Percentiles rank a stretch among this genome's conserved stretches.
phyloP scores from a whole-genome alignment of 2,797 vertebrate genomes.

The Sebastes jordani region DNA sequence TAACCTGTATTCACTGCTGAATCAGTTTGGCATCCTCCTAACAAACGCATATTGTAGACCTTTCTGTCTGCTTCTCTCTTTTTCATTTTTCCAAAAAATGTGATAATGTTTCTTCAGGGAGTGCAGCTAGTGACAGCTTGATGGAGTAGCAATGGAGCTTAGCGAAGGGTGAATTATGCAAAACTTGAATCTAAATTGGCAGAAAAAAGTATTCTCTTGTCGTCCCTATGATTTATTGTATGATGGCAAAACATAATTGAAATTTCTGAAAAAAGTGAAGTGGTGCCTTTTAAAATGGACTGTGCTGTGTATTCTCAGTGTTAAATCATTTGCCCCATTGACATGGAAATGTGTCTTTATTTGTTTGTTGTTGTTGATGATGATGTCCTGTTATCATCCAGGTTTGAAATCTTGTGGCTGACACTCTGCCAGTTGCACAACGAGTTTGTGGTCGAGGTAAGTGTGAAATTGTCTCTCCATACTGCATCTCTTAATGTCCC shows the following conservation, averaged over 20 bases:
- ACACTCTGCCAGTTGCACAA: slow-evolving; percentile 97
- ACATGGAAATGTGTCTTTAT: not conserved
- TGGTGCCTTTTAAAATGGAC: not conserved
- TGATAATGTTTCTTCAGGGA: too few species aligned
- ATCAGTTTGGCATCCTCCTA: too few species aligned
- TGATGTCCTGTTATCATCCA: slow-evolving; percentile 57
- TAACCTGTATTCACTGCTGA: too few species aligned
- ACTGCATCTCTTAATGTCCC: not conserved
- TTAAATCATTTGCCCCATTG: not conserved
- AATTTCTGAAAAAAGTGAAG: not conserved
- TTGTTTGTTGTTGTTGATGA: not conserved
- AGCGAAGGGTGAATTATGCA: not conserved
- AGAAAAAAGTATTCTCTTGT: not conserved
- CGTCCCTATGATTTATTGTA: not conserved
- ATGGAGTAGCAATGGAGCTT: too few species aligned
- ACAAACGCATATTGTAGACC: too few species aligned
- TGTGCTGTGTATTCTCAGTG: not conserved
- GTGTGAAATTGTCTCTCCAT: slow-evolving; percentile 26
- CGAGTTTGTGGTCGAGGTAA: slow-evolving; percentile 94
- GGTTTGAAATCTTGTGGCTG: slow-evolving; percentile 96
- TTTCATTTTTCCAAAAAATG: too few species aligned
- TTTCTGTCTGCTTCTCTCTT: too few species aligned
- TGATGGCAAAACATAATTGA: not conserved
- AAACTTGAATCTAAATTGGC: not conserved
- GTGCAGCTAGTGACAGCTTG: too few species aligned